Base-by-base conservation (phyloP, 1,140 invertebrate genomes). In the Drosophila sp. region DNA sequence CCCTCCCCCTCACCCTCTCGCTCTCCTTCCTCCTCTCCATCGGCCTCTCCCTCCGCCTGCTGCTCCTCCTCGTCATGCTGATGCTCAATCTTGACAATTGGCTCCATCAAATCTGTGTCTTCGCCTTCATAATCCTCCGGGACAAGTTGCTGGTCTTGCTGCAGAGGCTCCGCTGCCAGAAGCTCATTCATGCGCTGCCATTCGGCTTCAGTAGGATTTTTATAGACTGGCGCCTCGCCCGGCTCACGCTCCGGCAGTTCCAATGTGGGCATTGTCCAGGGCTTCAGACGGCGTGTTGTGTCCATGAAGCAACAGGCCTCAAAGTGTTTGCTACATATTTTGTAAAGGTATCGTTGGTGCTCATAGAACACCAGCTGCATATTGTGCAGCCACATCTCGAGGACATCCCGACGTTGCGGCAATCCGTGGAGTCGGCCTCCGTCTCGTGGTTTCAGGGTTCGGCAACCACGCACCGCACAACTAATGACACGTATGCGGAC, bases 331-430 rank as follows among this genome's bases (percentile, higher is more conserved):
- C 62, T 63, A 27, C 90, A 91, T 13, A 91, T 66, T 38, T 72
- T 78, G 6, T 72, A 66, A 69, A 78, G 69, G 43, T 90, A 81
- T 9, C 73, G 75, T 21, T 80, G 74, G 21, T 75, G 65, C 27
- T 89, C 71, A 9, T 64, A 40, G 29, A 72, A 67, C 4, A 56
- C 58, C 13, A 89, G 21, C 53, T 79, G 73, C 0, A 78, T 73
- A 18, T 91, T 91, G 2, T 77, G 54, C 21, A 83, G 63, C 90
- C 90, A 91, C 78, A 89, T 87, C 7, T 67, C 43, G 2, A 76
- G 53, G 7, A 89, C 18, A 50, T 91, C 80, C 0, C 21, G 46
- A 4, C 72, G 54, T 1, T 59, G 36, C 8, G 90, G 90, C 50
- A 91, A 65, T 0, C 66, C 74, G 45, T 90, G 73, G 3, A 91